Conservation (phyloP, 2,113 vertebrate species). For the Thunnus thynnus region DNA sequence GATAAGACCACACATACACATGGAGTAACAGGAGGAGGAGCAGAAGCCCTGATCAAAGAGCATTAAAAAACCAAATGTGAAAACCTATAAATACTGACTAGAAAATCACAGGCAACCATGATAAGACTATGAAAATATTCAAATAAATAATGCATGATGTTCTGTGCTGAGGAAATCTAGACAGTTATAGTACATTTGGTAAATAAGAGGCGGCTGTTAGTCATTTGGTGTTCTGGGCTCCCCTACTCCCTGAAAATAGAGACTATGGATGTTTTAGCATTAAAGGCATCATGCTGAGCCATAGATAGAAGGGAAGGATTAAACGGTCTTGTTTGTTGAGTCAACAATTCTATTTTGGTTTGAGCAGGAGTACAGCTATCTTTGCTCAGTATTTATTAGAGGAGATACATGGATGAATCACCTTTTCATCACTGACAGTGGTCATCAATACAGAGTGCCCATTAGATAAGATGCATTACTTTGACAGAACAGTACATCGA, state of each 20-base stretch:
- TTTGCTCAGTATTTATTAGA: slow-evolving; percentile 49
- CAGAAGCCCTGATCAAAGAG: slow-evolving; percentile 30
- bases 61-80: slow-evolving; percentile 35
- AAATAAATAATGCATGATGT: slow-evolving; percentile 60
- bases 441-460: slow-evolving; percentile 29
- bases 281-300: slow-evolving; percentile 36
- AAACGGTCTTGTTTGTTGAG: slow-evolving; percentile 47
- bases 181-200: slow-evolving; percentile 38
- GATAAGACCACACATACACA: background rate
- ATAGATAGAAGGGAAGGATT: slow-evolving; percentile 27
- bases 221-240: slow-evolving; percentile 49
- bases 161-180: slow-evolving; percentile 45
- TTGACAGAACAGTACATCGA: slow-evolving; percentile 23
- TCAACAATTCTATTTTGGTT: slow-evolving; percentile 59
- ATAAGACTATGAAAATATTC: slow-evolving; percentile 39
- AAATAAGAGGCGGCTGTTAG: slow-evolving; percentile 64
- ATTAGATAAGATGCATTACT: slow-evolving; percentile 44
- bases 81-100: slow-evolving; percentile 53
- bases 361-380: slow-evolving; percentile 25
- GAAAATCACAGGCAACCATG: slow-evolving; percentile 38
- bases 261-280: slow-evolving; percentile 44
- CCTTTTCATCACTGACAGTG: slow-evolving; percentile 14
- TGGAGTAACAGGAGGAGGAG: background rate
- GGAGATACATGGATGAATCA: slow-evolving; percentile 36
- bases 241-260: slow-evolving; percentile 44